These are phyloP conservation scores for Zenarchopterus dispar DNA, from an alignment of 2,797 vertebrate genomes.

Conservation along the genomic window DNA sequence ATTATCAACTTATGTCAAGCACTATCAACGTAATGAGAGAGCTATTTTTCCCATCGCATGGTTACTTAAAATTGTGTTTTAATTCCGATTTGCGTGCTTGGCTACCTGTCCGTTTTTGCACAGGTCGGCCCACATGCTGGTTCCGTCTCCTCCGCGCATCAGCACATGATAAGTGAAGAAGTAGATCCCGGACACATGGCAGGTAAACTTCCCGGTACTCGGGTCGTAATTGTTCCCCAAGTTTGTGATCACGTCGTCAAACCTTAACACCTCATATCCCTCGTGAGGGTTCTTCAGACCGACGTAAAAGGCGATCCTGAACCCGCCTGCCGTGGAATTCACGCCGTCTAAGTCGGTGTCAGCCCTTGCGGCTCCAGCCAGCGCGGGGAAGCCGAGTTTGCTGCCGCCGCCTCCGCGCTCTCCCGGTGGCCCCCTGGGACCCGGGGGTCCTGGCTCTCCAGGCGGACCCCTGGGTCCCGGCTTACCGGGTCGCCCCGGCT, in stretches of 20 bases:
- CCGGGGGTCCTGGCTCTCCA: constrained; percentile 90
- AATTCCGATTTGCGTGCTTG: background rate
- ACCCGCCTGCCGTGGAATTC: constrained; percentile 77
- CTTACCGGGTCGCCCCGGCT: constrained; percentile 88
- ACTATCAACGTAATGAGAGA: too few species aligned
- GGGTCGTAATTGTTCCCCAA: constrained; percentile 92
- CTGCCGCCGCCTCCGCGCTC: constrained; percentile 80
- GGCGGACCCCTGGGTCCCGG: constrained; percentile 87
- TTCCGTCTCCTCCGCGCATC: constrained; percentile 96
- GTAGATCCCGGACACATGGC: constrained; percentile 93
- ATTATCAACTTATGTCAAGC: too few species aligned
- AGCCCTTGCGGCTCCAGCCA: constrained; percentile 67
- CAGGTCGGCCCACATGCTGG: constrained; percentile 98
- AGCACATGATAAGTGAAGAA: constrained; percentile 96
- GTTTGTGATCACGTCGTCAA: constrained; percentile 97
- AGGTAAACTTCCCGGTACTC: constrained; percentile 93
- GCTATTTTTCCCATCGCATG: too few species aligned
- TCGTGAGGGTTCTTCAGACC: constrained; percentile 95
- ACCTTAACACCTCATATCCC: constrained; percentile 94
- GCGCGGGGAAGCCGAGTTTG: constrained; percentile 79
- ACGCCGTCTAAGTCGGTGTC: constrained; percentile 79
- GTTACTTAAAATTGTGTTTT: too few species aligned
- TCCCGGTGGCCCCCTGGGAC: constrained; percentile 89
- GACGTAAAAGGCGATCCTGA: constrained; percentile 93
- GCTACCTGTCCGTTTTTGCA: constrained; percentile 96